These are phyloP conservation scores for Graptemys geographica DNA, from an alignment of 2,797 vertebrate genomes.

Conservation along the genomic window DNA sequence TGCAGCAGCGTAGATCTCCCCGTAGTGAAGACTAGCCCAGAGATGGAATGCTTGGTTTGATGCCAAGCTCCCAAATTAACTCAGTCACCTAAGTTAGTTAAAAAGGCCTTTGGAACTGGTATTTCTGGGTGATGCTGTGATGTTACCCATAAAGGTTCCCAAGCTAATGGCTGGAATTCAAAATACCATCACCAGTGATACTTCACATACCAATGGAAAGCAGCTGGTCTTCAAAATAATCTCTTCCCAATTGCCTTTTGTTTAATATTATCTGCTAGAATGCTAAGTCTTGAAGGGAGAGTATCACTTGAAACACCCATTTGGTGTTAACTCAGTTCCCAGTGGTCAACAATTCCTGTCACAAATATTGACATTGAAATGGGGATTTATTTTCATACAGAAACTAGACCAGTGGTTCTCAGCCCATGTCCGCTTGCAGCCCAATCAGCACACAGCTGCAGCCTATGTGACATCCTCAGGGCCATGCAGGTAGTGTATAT, in stretches of 20 bases:
- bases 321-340: background rate
- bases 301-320: background rate
- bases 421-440: background rate
- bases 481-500: too few relatives aligned
- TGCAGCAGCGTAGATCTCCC: too few relatives aligned
- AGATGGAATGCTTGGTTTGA: background rate
- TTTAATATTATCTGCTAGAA: background rate
- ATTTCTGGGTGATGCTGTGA: background rate
- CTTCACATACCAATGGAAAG: background rate
- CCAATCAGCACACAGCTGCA: too few relatives aligned
- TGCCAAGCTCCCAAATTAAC: background rate
- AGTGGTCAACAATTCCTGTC: background rate
- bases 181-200: background rate
- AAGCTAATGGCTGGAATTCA: background rate
- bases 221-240: background rate
- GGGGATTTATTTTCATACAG: background rate
- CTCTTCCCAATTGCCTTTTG: background rate
- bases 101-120: background rate
- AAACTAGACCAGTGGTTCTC: background rate
- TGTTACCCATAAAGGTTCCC: background rate
- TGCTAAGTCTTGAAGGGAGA: background rate
- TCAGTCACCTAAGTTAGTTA: background rate
- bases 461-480: too few relatives aligned
- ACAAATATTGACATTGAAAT: background rate
- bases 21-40: too few relatives aligned